Evolutionary conservation across 2,888 invertebrate species (phyloP).

Genomic region (Volucella inanis): DNA sequence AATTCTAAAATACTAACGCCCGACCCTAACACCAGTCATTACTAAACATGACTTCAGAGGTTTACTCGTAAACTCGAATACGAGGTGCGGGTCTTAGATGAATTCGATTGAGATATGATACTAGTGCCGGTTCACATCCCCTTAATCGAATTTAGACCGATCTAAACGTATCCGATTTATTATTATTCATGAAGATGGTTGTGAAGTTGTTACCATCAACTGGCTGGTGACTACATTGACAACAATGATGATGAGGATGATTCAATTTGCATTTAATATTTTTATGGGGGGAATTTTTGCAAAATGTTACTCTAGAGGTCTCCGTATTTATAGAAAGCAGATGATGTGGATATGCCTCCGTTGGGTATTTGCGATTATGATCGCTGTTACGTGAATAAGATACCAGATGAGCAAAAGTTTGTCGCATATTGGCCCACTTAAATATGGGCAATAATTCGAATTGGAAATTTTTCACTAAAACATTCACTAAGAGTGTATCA

Average conservation of each 20-base stretch:
- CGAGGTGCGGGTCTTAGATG: not conserved
- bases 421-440: slow-evolving; percentile 48
- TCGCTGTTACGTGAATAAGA: slow-evolving; percentile 23
- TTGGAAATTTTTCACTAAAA: slow-evolving; percentile 21
- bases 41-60: not conserved
- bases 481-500: not conserved
- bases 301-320: slow-evolving; percentile 9
- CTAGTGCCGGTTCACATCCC: not conserved
- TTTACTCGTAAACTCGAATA: slow-evolving; percentile 4
- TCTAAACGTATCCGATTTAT: slow-evolving; percentile 20
- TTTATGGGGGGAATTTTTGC: not conserved
- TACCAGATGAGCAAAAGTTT: slow-evolving; percentile 22
- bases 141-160: not conserved
- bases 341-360: slow-evolving; percentile 13
- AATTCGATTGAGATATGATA: not conserved
- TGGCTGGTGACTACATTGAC: not conserved
- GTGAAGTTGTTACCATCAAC: slow-evolving; percentile 29
- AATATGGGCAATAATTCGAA: slow-evolving; percentile 23
- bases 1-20: slow-evolving; percentile 16
- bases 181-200: slow-evolving; percentile 43
- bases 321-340: slow-evolving; percentile 33
- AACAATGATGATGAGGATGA: slow-evolving; percentile 1
- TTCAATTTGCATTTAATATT: slow-evolving; percentile 37
- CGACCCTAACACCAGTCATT: slow-evolving; percentile 7
- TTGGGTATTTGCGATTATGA: slow-evolving; percentile 36